Evolutionary conservation across 2,888 invertebrate species (phyloP), one percentile per base, ranked within the genome.

Genomic region (Teinopalpus imperialis): DNA sequence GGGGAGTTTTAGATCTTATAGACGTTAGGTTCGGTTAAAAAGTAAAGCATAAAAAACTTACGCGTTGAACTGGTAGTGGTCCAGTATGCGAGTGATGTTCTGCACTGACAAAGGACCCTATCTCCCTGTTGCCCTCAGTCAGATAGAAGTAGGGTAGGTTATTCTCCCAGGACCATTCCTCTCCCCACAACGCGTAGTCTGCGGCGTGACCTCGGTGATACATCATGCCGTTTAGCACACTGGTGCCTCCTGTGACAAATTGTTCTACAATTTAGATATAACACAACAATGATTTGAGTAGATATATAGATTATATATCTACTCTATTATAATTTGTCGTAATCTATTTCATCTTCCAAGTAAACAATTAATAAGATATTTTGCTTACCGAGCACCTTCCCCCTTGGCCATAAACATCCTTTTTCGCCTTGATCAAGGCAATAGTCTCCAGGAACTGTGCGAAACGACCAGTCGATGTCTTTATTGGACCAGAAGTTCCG

Each of bases 141-240:
- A 81, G 89, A 56, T 82, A 83, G 66, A 94, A 95, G 68, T 90
- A 93, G 0, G 93, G 93, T 36, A 92, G 72, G 10, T 94, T 59
- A 1, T 94, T 92, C 0, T 91, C 81, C 90, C 93, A 95, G 16
- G 91, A 83, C 95, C 95, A 95, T 6, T 93, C 93, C 0, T 63
- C 54, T 35, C 93, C 93, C 95, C 95, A 95, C 46, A 90, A 86
- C 49, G 94, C 91, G 74, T 91, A 95, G 69, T 95, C 95, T 4
- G 81, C 89, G 0, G 90, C 80, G 59, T 93, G 93, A 0, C 95
- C 95, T 12, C 94, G 87, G 53, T 93, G 92, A 69, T 94, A 95
- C 91, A 94, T 94, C 95, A 95, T 95, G 3, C 95, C 95, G 69
- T 95, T 94, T n/a, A 94, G 87, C 0, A 92, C 91, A 41, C 91